A percentile compares a stretch with the other conserved stretches of the same genome.
Conservation (phyloP, 1,140 invertebrate genomes). For the Vanessa tameamea region DNA sequence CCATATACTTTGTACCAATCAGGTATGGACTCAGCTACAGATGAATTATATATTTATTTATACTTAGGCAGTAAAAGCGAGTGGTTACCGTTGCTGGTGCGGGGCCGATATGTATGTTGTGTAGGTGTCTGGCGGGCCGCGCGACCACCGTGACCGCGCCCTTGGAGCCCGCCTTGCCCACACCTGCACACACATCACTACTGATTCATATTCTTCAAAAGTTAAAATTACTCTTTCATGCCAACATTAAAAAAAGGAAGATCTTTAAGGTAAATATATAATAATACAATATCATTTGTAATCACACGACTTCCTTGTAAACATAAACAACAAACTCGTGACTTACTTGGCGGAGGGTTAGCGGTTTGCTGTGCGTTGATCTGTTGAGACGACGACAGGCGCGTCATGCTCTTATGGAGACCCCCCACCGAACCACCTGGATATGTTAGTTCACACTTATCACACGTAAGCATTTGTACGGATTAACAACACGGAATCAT, state of each 20-base stretch:
- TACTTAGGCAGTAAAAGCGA: neutral
- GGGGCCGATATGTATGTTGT: conserved; percentile 61
- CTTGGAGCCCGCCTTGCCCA: conserved; percentile 29
- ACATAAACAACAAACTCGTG: neutral
- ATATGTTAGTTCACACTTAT: conserved; percentile 14
- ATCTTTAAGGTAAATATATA: too few species aligned
- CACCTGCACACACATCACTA: conserved; percentile 16
- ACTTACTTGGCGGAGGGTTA: conserved; percentile 35
- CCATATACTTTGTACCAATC: too few species aligned
- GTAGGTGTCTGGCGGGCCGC: conserved; percentile 49
- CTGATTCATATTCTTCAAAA: too few species aligned
- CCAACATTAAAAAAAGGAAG: too few species aligned
- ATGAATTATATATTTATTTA: too few species aligned
- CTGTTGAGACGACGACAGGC: conserved; percentile 87
- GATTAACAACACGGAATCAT: too few species aligned
- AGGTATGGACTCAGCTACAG: too few species aligned
- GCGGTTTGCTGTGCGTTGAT: conserved; percentile 76
- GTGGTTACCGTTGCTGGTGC: conserved; percentile 35
- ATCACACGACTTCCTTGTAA: neutral
- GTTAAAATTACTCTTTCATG: too few species aligned
- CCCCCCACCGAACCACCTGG: conserved; percentile 86
- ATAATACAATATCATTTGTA: too few species aligned
- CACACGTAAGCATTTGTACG: neutral
- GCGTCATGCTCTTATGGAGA: conserved; percentile 91
- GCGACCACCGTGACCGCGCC: conserved; percentile 44